Percentiles rank a stretch among this genome's conserved stretches.
Evolutionary conservation across 2,113 vertebrate genomes (phyloP).

Genomic region (Apteryx mantelli): DNA sequence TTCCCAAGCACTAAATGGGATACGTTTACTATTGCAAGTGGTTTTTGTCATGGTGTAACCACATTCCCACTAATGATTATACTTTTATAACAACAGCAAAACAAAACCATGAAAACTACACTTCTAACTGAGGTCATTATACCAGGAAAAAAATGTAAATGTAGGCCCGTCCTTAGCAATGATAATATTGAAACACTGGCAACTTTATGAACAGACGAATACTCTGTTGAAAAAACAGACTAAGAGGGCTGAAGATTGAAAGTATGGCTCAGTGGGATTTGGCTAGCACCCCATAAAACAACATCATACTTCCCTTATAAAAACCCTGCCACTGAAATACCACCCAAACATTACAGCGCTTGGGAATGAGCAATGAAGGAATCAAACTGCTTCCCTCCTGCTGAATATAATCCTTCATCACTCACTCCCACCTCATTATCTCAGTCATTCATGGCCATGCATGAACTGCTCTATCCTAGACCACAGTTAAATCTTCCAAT

Average conservation of each 20-base stretch:
- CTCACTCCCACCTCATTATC: conserved; percentile 59
- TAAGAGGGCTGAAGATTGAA: conserved; percentile 20
- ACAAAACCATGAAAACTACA: background rate
- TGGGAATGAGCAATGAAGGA: conserved; percentile 57
- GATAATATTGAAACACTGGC: background rate
- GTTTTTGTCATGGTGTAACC: background rate
- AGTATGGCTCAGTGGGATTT: conserved; percentile 60
- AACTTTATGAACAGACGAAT: conserved; percentile 41
- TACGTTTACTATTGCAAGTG: background rate
- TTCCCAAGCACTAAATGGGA: background rate
- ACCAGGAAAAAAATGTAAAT: background rate
- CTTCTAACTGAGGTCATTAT: background rate
- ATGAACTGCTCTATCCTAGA: background rate
- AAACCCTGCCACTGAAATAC: conserved; percentile 49
- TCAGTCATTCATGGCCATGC: conserved; percentile 13
- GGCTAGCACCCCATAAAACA: conserved; percentile 64
- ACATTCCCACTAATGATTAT: background rate
- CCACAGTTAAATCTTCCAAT: background rate
- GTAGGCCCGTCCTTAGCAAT: conserved; percentile 4
- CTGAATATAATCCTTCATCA: conserved; percentile 48
- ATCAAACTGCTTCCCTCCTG: conserved; percentile 28
- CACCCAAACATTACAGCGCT: conserved; percentile 60
- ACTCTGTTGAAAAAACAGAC: conserved; percentile 18
- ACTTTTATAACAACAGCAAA: background rate
- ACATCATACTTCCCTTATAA: conserved; percentile 58